Evolutionary conservation across 1,140 invertebrate species (phyloP).

Genomic region (Bombus balteatus): DNA sequence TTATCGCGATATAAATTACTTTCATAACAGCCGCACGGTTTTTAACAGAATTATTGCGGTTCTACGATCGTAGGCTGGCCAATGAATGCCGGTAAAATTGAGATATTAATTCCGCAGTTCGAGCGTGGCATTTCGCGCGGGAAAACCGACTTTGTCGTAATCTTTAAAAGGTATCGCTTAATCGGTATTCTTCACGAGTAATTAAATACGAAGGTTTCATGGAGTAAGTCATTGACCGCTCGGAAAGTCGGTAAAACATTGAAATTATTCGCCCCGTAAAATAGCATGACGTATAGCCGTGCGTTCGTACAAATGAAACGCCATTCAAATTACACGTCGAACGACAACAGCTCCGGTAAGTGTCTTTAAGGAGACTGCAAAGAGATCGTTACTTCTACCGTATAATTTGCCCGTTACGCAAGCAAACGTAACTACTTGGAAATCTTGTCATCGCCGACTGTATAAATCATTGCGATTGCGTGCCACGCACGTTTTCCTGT

Average conservation of each 20-base stretch:
- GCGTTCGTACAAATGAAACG: neutral
- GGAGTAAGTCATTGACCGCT: neutral
- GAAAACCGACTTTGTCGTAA: neutral
- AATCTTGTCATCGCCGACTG: conserved; percentile 39
- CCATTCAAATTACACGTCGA: conserved; percentile 31
- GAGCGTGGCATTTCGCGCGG: conserved; percentile 2
- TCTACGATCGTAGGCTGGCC: neutral
- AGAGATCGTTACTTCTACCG: conserved; percentile 43
- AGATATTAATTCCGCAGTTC: conserved; percentile 8
- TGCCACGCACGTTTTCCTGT: conserved; percentile 21
- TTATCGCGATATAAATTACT: neutral
- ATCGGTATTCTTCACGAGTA: neutral
- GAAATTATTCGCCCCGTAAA: conserved; percentile 28
- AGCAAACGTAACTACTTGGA: conserved; percentile 21
- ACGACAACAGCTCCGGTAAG: conserved; percentile 23
- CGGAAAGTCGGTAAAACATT: neutral
- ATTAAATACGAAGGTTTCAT: neutral
- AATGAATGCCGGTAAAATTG: neutral
- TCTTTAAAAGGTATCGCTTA: conserved; percentile 12
- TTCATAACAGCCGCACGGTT: neutral
- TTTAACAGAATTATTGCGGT: conserved; percentile 9
- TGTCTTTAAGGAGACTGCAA: conserved; percentile 37
- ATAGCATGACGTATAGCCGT: neutral
- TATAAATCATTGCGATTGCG: conserved; percentile 46
- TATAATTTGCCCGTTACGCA: conserved; percentile 52